Conservation (phyloP, 2,888 invertebrate species). For the Hedychridium roseum region DNA sequence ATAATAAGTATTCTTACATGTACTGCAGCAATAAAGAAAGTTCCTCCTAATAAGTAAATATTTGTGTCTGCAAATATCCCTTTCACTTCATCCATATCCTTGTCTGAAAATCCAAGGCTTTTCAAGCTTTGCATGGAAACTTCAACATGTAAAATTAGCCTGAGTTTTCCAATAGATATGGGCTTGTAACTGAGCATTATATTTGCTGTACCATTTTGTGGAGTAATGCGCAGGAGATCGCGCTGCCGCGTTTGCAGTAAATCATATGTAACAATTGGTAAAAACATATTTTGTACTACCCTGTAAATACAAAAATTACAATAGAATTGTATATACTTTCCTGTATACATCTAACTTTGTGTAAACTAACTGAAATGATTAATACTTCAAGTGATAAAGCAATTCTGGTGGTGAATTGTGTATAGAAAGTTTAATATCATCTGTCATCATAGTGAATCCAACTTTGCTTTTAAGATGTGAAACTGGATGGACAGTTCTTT, state of each 20-base stretch:
- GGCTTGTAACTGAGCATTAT: constrained; percentile 78
- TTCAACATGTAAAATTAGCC: constrained; percentile 80
- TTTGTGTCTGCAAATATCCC: constrained; percentile 96
- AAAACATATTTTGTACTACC: constrained; percentile 67
- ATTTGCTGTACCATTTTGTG: constrained; percentile 70
- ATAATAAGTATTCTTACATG: constrained; percentile 78
- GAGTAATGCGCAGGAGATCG: constrained; percentile 75
- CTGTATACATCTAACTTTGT: constrained; percentile 4
- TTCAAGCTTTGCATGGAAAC: constrained; percentile 76
- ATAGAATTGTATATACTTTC: constrained; percentile 3
- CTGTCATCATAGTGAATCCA: constrained; percentile 80
- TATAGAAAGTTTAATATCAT: constrained; percentile 72
- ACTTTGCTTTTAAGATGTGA: constrained; percentile 80
- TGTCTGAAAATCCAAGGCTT: constrained; percentile 85
- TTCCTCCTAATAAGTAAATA: constrained; percentile 87
- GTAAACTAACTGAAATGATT: neutral
- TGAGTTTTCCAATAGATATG: constrained; percentile 79
- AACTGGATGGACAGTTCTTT: constrained; percentile 66
- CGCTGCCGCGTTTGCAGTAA: constrained; percentile 81
- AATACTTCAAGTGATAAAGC: constrained; percentile 9
- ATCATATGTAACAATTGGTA: constrained; percentile 86
- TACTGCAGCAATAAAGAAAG: constrained; percentile 88
- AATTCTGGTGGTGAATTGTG: constrained; percentile 69
- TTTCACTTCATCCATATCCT: constrained; percentile 96
- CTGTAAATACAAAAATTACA: constrained; percentile 22